Evolutionary conservation across 2,113 vertebrate genomes (phyloP).

Genomic region (Arizona elegans): DNA sequence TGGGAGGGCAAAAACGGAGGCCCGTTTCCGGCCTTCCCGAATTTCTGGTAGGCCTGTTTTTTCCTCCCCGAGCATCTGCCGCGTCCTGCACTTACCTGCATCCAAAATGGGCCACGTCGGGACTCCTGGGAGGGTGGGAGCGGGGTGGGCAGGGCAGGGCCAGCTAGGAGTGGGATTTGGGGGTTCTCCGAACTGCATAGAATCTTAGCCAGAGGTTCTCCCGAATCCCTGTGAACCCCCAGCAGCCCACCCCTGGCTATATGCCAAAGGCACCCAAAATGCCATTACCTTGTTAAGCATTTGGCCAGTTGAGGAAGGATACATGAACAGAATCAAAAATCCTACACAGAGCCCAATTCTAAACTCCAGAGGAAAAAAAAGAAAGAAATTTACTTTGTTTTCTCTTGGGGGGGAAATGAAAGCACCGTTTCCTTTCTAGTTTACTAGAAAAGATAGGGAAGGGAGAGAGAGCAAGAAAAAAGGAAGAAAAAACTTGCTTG

Average conservation of each 20-base stretch:
- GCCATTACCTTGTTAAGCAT: background rate
- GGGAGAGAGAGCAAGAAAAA: background rate
- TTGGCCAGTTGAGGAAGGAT: background rate
- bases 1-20: too few relatives aligned
- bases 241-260: background rate
- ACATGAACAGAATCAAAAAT: conserved; percentile 16
- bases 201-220: too few relatives aligned
- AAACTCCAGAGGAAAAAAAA: background rate
- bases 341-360: background rate
- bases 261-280: background rate
- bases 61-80: rapidly evolving
- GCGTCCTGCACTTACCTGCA: too few relatives aligned
- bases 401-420: background rate
- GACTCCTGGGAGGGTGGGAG: too few relatives aligned
- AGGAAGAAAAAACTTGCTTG: conserved; percentile 39
- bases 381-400: background rate
- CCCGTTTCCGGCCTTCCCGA: too few relatives aligned
- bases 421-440: background rate
- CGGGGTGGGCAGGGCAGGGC: too few relatives aligned
- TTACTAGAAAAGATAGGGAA: background rate
- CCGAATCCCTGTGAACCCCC: too few relatives aligned
- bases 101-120: too few relatives aligned
- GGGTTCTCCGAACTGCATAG: too few relatives aligned
- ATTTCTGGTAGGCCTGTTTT: too few relatives aligned
- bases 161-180: too few relatives aligned